Base-by-base conservation (phyloP, 1,140 invertebrate genomes). In the Cylas formicarius region DNA sequence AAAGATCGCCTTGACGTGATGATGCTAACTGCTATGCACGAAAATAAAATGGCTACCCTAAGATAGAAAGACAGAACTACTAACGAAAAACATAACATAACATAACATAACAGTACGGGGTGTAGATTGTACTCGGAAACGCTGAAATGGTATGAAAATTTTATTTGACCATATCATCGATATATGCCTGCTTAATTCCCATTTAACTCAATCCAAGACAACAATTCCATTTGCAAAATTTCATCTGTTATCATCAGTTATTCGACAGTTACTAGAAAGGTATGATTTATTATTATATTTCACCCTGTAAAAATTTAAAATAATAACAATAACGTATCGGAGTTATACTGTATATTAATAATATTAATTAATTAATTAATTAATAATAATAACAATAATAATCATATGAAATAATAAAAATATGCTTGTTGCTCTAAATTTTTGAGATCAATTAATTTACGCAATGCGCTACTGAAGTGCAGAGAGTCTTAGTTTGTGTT, bases 91-190 rank as follows among this genome's bases (percentile, higher is more conserved):
- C 39, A 47, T 5, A 14, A 39, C 16, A 66, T 65, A 51, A 58
- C 56, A 37, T 37, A 14, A 39, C 16, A 66, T 65, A 51, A 58
- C 56, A 37, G 36, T 27, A 18, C 52, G 46, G 36, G 29, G 61
- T 14, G 28, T 50, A 7, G 55, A 61, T 26, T 66, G 64, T 34
- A 65, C 58, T 46, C 27, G 35, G 20, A 50, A 45, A 55, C 38
- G 5, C 51, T 57, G 13, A 58, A 54, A 39, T 60, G 60, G 58
- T 64, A 64, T 16, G 60, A 55, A 33, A 64, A 58, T 50, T n/a
- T 14, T 59, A 14, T 57, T 61, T 51, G 56, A 61, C 27, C 56
- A 58, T 43, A 32, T 59, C 11, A 10, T 62, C 21, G 56, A 61
- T 41, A 20, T 59, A 4, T 26, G 17, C 33, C 27, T 61, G 23